Evolutionary conservation across 1,140 invertebrate genomes (phyloP).

Genomic region (Bombus consobrinus): DNA sequence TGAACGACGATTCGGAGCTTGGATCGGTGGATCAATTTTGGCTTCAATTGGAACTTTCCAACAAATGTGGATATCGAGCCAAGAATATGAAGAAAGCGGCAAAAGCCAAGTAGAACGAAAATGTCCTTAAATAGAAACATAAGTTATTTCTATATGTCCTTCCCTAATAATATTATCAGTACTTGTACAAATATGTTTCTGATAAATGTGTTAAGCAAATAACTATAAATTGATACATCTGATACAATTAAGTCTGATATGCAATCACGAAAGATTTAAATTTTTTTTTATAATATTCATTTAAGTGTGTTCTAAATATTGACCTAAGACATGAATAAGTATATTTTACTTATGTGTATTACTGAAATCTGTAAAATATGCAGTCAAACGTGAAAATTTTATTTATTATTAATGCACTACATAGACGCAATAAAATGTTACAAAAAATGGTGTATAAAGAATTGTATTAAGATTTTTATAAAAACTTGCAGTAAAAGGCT

Average conservation of each 20-base stretch:
- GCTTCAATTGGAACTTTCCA: conserved; percentile 96
- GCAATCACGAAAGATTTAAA: conserved; percentile 6
- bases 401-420: conserved; percentile 45
- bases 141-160: conserved; percentile 26
- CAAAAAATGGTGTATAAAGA: conserved; percentile 51
- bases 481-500: conserved; percentile 47
- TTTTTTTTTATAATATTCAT: conserved; percentile 4
- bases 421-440: conserved; percentile 56
- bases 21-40: conserved; percentile 96
- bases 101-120: conserved; percentile 92
- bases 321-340: conserved; percentile 31
- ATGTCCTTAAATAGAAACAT: conserved; percentile 85
- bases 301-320: conserved; percentile 6
- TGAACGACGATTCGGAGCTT: conserved; percentile 93
- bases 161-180: conserved; percentile 19
- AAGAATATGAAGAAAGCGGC: conserved; percentile 95
- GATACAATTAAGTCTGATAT: conserved; percentile 20
- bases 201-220: conserved; percentile 22
- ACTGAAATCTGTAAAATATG: conserved; percentile 42
- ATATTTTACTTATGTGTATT: conserved; percentile 42
- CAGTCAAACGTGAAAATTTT: conserved; percentile 35
- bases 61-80: conserved; percentile 96
- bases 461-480: conserved; percentile 64
- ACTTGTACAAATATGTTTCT: conserved; percentile 48
- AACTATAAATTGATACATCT: conserved; percentile 12